A percentile compares a stretch with the other conserved stretches of the same genome.
Evolutionary conservation across 2,797 vertebrate genomes (phyloP).

Genomic region (Sebastes trivittatus): DNA sequence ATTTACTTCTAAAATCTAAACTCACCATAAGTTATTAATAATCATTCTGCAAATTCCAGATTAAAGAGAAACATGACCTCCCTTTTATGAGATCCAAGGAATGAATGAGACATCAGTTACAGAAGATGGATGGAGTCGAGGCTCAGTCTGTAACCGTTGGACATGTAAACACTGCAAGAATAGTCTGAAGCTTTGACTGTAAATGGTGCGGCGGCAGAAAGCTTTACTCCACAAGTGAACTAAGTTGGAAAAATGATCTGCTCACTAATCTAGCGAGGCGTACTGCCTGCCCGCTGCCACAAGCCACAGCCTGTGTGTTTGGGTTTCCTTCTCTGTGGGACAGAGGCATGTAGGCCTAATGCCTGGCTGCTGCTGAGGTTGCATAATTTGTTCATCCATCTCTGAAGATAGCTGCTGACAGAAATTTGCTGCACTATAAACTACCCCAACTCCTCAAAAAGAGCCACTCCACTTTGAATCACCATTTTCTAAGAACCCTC

Average conservation of each 20-base stretch:
- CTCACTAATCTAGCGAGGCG: conserved; percentile 25
- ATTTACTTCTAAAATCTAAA: background rate
- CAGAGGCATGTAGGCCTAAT: conserved; percentile 19
- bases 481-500: background rate
- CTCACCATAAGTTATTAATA: background rate
- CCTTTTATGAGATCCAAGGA: conserved; percentile 5
- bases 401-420: conserved; percentile 43
- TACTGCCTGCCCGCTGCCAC: conserved; percentile 5
- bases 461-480: background rate
- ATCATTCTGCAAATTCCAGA: conserved; percentile 6
- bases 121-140: conserved; percentile 21
- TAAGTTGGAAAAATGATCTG: conserved; percentile 42
- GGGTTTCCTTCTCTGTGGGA: conserved; percentile 14
- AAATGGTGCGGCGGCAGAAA: conserved; percentile 39
- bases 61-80: conserved; percentile 24
- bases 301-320: conserved; percentile 13
- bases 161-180: conserved; percentile 41
- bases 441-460: background rate
- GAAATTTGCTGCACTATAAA: conserved; percentile 4
- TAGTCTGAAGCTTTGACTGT: conserved; percentile 37
- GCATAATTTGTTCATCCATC: conserved; percentile 22
- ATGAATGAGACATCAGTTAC: background rate
- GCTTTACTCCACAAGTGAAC: background rate
- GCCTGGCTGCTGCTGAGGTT: conserved; percentile 35
- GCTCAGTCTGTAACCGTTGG: conserved; percentile 27